These are phyloP conservation scores for Gymnogyps californianus DNA, from an alignment of 2,113 vertebrate species.

Conservation along the genomic window DNA sequence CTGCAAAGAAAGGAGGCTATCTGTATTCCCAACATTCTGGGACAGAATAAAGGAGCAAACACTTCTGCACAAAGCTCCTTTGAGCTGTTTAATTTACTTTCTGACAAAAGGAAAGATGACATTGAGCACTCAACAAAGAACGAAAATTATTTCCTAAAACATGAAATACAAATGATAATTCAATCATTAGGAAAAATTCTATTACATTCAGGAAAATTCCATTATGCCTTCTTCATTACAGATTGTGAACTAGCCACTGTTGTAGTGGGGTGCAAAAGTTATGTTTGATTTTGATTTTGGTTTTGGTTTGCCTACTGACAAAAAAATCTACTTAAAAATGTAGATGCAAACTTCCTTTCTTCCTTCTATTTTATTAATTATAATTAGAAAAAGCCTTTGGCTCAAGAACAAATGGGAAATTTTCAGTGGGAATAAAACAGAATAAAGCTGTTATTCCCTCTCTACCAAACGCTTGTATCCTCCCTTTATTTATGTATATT, in stretches of 20 bases:
- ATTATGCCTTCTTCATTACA: not conserved
- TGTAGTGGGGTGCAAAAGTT: not conserved
- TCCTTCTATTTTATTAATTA: not conserved
- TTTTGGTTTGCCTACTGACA: not conserved
- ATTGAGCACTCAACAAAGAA: conserved; percentile 59
- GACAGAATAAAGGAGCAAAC: conserved; percentile 65
- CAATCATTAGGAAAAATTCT: conserved; percentile 21
- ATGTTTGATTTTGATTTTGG: rapidly evolving
- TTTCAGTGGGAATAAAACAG: not conserved
- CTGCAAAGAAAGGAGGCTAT: conserved; percentile 61
- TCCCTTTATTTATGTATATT: not conserved
- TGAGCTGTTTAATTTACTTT: conserved; percentile 71
- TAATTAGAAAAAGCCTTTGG: not conserved
- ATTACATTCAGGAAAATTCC: conserved; percentile 20
- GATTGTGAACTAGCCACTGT: not conserved
- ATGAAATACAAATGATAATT: conserved; percentile 56
- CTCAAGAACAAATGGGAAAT: not conserved
- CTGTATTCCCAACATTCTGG: conserved; percentile 62
- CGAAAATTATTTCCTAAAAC: conserved; percentile 50
- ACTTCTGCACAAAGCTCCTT: conserved; percentile 65
- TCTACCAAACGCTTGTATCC: not conserved
- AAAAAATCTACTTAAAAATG: not conserved
- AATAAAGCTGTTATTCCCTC: not conserved
- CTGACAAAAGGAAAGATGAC: conserved; percentile 63
- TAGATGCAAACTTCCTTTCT: not conserved